phyloP scores from a whole-genome alignment of 2,888 invertebrate genomes.

The Melikaiella ostensackeni region DNA sequence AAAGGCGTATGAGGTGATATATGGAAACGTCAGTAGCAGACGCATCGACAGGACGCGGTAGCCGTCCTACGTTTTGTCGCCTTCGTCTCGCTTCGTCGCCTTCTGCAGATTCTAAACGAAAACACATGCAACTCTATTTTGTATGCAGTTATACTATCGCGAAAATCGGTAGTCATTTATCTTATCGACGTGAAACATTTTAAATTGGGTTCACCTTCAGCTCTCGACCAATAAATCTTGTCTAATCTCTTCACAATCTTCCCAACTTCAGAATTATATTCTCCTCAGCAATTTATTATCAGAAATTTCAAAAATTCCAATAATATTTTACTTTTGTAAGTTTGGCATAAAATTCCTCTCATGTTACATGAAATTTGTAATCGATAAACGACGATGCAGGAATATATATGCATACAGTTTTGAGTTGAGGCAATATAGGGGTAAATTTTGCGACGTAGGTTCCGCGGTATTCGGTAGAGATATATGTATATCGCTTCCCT shows the following conservation, averaged over 20 bases:
- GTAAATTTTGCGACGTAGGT: slow-evolving; percentile 19
- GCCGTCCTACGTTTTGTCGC: slow-evolving; percentile 67
- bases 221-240: not conserved
- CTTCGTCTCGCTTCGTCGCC: slow-evolving; percentile 65
- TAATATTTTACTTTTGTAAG: not conserved
- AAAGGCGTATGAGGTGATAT: slow-evolving; percentile 66
- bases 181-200: slow-evolving; percentile 10
- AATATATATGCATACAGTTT: not conserved
- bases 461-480: slow-evolving; percentile 12
- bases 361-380: not conserved
- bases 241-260: no score
- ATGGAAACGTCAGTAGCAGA: slow-evolving; percentile 76
- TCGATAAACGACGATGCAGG: not conserved
- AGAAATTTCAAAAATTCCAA: not conserved
- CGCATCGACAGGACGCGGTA: slow-evolving; percentile 69
- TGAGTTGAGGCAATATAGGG: slow-evolving; percentile 27
- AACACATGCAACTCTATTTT: slow-evolving; percentile 20
- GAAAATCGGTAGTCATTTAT: not conserved
- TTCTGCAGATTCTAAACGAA: slow-evolving; percentile 53
- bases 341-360: not conserved
- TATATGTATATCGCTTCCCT: slow-evolving; percentile 39
- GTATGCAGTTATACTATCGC: not conserved
- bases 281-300: no score
- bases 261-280: no score
- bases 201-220: not conserved